Evolutionary conservation across 2,113 vertebrate species (phyloP), one percentile per base, ranked within the genome.

Genomic region (Perccottus glenii): DNA sequence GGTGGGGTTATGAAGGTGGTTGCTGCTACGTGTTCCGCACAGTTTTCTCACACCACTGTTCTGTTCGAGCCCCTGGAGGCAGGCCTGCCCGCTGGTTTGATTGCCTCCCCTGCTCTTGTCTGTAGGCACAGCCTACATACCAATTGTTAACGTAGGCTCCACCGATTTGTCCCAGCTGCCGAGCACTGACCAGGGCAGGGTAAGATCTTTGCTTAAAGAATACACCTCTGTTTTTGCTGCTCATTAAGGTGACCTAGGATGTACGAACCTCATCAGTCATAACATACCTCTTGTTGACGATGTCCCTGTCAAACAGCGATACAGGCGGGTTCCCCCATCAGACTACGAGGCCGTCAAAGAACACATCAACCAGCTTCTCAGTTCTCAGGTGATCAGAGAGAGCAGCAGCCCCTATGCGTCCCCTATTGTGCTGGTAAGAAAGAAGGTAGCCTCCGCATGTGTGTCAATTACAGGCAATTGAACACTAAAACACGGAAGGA

Each of bases 1-100:
- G 60, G 69, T 11, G 70, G 57, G 0, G 35, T 32, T 5, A 44
- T 73, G 44, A 66, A 70, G 15, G 1, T 58, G 32, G 70, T 75
- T 4, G 57, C 44, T 16, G 35, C n/a, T 2, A 68, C 40, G 2
- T 71, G 38, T 4, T 42, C 55, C 0, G 4, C 42, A 1, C 19
- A 47, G 40, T 32, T 47, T 3, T 19, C 36, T 4, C 12, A 19
- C 2, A 9, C 6, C 2, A 5, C 10, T 3, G 14, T 46, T 0
- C 3, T 77, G 5, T 73, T 66, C 49, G 63, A 75, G 8, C 62
- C 60, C 4, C 4, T 19, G 0, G 45, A 64, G 0, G 14, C 53
- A n/a, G n/a, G n/a, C n/a, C n/a, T n/a, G n/a, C n/a, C n/a, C n/a
- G n/a, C n/a, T n/a, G n/a, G n/a, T n/a, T n/a, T n/a, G n/a, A n/a